A percentile compares a stretch with the other conserved stretches of the same genome.
Evolutionary conservation across 2,113 vertebrate genomes (phyloP).

Genomic region (Corydoras sp.): DNA sequence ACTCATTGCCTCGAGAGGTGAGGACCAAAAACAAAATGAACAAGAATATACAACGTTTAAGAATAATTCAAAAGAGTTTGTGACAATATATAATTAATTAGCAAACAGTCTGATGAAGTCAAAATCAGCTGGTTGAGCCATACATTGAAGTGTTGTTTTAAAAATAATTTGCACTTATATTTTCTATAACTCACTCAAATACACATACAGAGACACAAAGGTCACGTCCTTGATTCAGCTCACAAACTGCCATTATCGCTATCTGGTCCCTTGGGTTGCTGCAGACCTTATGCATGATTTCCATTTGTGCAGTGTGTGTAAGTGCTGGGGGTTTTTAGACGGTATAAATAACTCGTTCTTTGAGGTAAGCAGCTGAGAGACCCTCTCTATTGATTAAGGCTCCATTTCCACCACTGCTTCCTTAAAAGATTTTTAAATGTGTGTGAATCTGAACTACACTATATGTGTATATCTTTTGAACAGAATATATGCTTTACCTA

Average conservation of each 20-base stretch:
- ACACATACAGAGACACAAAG: slow-evolving; percentile 7
- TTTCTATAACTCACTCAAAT: background rate
- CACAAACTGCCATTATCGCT: background rate
- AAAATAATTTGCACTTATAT: background rate
- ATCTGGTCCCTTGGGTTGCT: background rate
- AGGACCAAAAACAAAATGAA: slow-evolving; percentile 9
- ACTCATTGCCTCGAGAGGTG: slow-evolving; percentile 85
- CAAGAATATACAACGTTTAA: no score
- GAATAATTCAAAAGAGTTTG: no score
- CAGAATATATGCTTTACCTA: no score
- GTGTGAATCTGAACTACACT: no score
- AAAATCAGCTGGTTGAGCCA: no score
- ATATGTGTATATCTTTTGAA: no score
- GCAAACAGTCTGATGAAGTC: no score
- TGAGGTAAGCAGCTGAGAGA: background rate
- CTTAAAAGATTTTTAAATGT: no score
- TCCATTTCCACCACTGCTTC: slow-evolving; percentile 2
- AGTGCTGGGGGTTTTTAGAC: background rate
- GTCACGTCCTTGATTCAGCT: slow-evolving; percentile 13
- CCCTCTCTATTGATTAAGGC: slow-evolving; percentile 14
- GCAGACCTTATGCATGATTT: background rate
- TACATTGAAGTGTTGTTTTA: no score
- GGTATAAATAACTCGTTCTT: background rate
- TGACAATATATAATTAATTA: no score
- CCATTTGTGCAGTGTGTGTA: slow-evolving; percentile 5